Percentiles rank a stretch among this genome's conserved stretches.
phyloP scores from a whole-genome alignment of 2,888 invertebrate genomes.

The Lasioglossum figueresi region DNA sequence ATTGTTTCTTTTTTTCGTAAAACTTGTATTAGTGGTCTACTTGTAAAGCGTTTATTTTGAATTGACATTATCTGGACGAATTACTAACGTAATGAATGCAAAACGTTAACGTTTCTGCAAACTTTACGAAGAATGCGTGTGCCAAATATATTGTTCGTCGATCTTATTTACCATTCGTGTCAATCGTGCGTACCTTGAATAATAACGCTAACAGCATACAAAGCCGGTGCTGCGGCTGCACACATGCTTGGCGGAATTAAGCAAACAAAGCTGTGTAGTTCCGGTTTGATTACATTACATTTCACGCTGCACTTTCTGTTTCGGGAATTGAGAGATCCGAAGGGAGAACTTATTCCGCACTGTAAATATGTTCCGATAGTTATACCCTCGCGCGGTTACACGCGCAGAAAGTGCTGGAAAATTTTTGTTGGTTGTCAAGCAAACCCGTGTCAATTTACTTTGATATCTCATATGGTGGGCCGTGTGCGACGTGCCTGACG shows the following conservation, averaged over 20 bases:
- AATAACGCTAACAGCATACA: not conserved
- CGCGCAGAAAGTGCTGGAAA: slow-evolving; percentile 56
- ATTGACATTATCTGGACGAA: not conserved
- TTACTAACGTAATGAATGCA: not conserved
- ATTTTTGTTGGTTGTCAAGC: slow-evolving; percentile 54
- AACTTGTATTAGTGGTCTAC: not conserved
- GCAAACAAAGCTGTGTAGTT: slow-evolving; percentile 18
- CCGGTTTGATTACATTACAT: slow-evolving; percentile 17
- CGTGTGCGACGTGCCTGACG: slow-evolving; percentile 34
- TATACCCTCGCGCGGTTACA: slow-evolving; percentile 38
- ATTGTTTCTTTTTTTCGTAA: not conserved
- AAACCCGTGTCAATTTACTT: slow-evolving; percentile 66
- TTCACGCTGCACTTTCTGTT: not conserved
- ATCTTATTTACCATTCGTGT: not conserved
- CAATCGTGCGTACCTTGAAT: not conserved
- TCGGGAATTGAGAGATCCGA: slow-evolving; percentile 13
- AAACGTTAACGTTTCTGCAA: not conserved
- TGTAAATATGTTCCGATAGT: slow-evolving; percentile 43
- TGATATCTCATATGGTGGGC: slow-evolving; percentile 52
- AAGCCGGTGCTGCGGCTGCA: not conserved
- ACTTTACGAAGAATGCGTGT: not conserved
- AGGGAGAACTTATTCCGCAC: slow-evolving; percentile 33
- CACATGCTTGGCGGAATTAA: not conserved
- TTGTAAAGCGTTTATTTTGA: not conserved
- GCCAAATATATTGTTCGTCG: not conserved